Base-by-base conservation (phyloP, 2,113 vertebrate species). In the Poecile atricapillus region DNA sequence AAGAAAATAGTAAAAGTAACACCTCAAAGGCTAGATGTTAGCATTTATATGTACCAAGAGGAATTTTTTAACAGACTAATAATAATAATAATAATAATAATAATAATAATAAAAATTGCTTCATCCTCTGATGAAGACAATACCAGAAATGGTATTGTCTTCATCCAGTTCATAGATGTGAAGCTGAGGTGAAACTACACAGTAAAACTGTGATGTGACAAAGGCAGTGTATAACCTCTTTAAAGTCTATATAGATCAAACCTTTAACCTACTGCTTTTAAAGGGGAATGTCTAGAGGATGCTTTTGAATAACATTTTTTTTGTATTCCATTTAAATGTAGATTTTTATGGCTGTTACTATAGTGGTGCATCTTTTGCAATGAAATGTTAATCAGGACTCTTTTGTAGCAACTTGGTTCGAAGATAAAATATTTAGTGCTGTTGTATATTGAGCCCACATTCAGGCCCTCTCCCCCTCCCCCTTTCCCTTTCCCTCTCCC, bases 241-340 rank as follows among this genome's bases (percentile, higher is more conserved):
- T 95, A 96, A 95, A 95, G 89, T 96, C 62, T 93, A 58, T 93
- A 82, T 95, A 95, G 93, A 95, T 96, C 80, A 94, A 95, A 85
- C 94, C 56, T 96, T 96, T 95, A 93, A 90, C 88, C 73, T 93
- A 50, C 67, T 93, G 76, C 60, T 87, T 96, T 92, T 85, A 93
- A 92, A 92, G 95, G 52, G 74, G 83, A 96, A 94, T 93, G 70
- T 79, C 81, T 93, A 65, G 83, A 77, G 47, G 63, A 67, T 94
- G 74, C 80, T 95, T 97, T 96, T 97, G 65, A 97, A 47, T 73
- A 93, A 74, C 49, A 25, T 70, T 90, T 93, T 93, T 63, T 91
- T 94, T 75, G 21, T 83, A 77, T 95, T 91, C 53, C 39, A 93
- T 97, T 98, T 97, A 97, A 97, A 97, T 97, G 76, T 83, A 97